Evolutionary conservation across 2,113 vertebrate species (phyloP).

Genomic region (Carassius gibelio): DNA sequence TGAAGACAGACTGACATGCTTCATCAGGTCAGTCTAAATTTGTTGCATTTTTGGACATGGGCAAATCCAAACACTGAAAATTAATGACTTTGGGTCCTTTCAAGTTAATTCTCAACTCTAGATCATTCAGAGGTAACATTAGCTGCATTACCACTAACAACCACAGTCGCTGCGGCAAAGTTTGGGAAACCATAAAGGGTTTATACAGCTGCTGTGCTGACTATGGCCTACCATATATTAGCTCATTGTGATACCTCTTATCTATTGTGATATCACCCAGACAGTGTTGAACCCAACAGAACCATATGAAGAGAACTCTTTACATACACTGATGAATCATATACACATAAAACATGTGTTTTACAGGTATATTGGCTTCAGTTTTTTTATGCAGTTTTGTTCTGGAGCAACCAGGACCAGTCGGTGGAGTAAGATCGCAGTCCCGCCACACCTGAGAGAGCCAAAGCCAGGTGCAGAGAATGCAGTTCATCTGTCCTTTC

Average conservation of each 20-base stretch:
- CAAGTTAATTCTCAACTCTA: constrained; percentile 21
- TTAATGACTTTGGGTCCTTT: background rate
- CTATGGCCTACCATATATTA: constrained; percentile 46
- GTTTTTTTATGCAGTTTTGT: constrained; percentile 59
- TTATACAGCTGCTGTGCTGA: constrained; percentile 52
- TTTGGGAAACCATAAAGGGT: constrained; percentile 32
- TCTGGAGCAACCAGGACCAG: constrained; percentile 32
- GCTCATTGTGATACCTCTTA: constrained; percentile 47
- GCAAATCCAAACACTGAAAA: background rate
- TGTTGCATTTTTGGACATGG: background rate
- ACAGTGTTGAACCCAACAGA: constrained; percentile 55
- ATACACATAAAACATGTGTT: constrained; percentile 66
- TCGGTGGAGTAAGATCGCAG: constrained; percentile 3
- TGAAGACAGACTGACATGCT: background rate
- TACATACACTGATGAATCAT: constrained; percentile 48
- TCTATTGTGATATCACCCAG: constrained; percentile 31
- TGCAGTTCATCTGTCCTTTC: constrained; percentile 23
- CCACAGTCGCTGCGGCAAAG: constrained; percentile 8
- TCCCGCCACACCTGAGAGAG: background rate
- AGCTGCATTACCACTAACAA: background rate
- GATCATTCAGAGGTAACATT: constrained; percentile 39
- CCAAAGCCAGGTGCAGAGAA: background rate
- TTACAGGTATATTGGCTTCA: constrained; percentile 62
- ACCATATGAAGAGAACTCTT: constrained; percentile 51
- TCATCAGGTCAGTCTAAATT: too few relatives aligned